Percentiles rank a stretch among this genome's conserved stretches.
phyloP scores from a whole-genome alignment of 2,113 vertebrate species.

The Halcyon senegalensis region DNA sequence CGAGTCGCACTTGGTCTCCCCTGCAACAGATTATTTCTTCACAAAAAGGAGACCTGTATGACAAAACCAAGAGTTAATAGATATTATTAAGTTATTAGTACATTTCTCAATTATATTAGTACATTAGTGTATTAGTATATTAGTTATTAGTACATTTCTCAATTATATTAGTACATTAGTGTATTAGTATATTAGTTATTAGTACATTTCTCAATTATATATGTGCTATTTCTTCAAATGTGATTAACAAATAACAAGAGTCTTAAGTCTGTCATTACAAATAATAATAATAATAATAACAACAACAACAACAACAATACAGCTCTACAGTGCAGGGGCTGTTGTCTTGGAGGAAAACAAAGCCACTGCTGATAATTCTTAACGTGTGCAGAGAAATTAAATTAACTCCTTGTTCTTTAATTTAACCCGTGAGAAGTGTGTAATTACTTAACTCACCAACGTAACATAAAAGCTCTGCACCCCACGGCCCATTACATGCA shows the following conservation, averaged over 20 bases:
- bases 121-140: no score
- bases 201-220: not conserved
- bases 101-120: no score
- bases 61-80: not conserved
- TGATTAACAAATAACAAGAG: not conserved
- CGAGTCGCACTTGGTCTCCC: constrained; percentile 93
- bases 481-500: not conserved
- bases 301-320: not conserved
- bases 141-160: not conserved
- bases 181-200: not conserved
- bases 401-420: not conserved
- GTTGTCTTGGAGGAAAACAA: not conserved
- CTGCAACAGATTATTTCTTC: constrained; percentile 94
- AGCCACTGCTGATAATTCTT: not conserved
- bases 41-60: constrained; percentile 90
- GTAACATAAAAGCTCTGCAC: not conserved
- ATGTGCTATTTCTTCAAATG: not conserved
- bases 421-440: not conserved
- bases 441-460: not conserved
- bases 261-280: not conserved
- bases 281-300: not conserved
- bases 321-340: not conserved
- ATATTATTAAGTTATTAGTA: not conserved
- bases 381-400: not conserved
- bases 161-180: not conserved